Conservation (phyloP, 2,888 invertebrate genomes). For the Ametastegia equiseti region DNA sequence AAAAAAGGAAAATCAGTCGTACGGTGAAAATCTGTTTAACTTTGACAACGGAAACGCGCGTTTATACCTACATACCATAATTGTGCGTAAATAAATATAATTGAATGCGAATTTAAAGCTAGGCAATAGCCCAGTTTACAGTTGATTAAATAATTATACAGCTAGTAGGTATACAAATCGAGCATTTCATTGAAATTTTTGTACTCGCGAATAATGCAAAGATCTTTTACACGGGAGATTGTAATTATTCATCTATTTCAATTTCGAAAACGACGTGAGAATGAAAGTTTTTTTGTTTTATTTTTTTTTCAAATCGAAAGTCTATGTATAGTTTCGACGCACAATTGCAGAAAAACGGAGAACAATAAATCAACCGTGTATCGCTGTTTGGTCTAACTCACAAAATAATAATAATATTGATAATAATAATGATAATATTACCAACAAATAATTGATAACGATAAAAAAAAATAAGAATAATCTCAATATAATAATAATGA, state of each 20-base stretch:
- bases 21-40: not conserved
- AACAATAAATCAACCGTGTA: conserved; percentile 6
- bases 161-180: not conserved
- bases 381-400: conserved; percentile 25
- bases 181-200: not conserved
- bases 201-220: not conserved
- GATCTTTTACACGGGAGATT: not conserved
- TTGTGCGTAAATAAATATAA: not conserved
- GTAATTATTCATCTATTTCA: not conserved
- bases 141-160: not conserved
- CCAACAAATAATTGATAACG: not conserved
- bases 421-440: not conserved
- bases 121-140: conserved; percentile 39
- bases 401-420: conserved; percentile 12
- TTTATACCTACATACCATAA: not conserved
- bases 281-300: not conserved
- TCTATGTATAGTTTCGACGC: conserved; percentile 29
- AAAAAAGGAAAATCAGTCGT: not conserved
- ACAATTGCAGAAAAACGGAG: conserved; percentile 17
- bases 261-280: not conserved
- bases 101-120: not conserved
- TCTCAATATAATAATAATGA: conserved; percentile 15
- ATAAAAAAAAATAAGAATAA: conserved; percentile 31
- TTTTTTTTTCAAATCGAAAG: not conserved
- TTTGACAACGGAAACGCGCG: too few relatives aligned